phyloP scores from a whole-genome alignment of 2,888 invertebrate genomes.

The Beris morrisii region DNA sequence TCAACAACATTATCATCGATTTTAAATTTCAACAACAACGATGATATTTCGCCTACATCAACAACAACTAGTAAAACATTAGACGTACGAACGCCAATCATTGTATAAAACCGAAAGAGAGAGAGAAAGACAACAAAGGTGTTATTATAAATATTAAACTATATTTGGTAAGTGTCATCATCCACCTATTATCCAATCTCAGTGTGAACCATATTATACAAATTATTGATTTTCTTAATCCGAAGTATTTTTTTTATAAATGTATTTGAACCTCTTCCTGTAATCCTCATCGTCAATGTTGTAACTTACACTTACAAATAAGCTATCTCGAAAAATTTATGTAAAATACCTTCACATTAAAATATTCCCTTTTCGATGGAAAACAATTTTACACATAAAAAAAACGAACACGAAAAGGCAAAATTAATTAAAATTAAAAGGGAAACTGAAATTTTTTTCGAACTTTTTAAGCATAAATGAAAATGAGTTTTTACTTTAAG shows the following conservation, averaged over 20 bases:
- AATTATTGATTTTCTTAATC: neutral
- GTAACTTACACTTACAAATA: neutral
- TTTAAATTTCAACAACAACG: slow-evolving; percentile 16
- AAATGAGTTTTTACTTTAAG: slow-evolving; percentile 1
- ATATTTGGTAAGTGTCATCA: neutral
- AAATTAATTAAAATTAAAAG: neutral
- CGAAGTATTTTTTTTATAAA: neutral
- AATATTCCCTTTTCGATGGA: neutral
- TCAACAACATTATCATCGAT: slow-evolving; percentile 41
- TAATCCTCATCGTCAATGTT: too few species aligned
- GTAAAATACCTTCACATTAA: slow-evolving; percentile 1
- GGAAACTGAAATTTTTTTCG: neutral
- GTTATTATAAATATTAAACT: neutral
- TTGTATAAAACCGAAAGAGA: slow-evolving; percentile 45
- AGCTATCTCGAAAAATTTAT: neutral
- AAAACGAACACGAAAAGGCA: neutral
- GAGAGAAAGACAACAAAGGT: slow-evolving; percentile 2
- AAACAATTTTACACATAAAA: neutral
- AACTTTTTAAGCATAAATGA: too few species aligned
- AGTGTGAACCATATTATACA: slow-evolving; percentile 12
- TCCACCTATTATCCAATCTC: slow-evolving; percentile 13
- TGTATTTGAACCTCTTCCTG: too few species aligned
- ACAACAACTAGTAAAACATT: slow-evolving; percentile 50
- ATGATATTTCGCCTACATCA: slow-evolving; percentile 31
- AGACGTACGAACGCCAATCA: slow-evolving; percentile 53